phyloP scores from a whole-genome alignment of 1,140 invertebrate species.

The Brachionus plicatilis region DNA sequence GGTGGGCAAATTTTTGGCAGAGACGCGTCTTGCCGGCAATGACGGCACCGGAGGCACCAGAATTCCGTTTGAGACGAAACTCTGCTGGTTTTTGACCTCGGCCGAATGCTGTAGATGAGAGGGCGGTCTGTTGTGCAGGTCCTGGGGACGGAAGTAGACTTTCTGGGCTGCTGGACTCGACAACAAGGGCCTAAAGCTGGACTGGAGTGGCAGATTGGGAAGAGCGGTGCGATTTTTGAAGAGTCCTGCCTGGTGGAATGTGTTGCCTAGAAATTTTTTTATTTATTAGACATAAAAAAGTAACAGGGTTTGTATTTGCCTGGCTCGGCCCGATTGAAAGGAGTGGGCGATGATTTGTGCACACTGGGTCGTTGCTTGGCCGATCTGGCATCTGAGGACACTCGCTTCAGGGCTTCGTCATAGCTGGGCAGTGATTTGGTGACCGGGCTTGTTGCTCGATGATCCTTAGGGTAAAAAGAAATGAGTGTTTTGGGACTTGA shows the following conservation, averaged over 20 bases:
- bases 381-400: background rate
- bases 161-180: background rate
- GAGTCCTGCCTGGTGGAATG: background rate
- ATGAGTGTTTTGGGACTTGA: too few relatives aligned
- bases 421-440: conserved; percentile 15
- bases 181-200: conserved; percentile 1
- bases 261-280: background rate
- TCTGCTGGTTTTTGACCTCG: background rate
- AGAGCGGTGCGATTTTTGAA: background rate
- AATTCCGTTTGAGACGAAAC: background rate
- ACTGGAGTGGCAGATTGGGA: conserved; percentile 24
- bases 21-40: background rate
- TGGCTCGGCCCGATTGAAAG: background rate
- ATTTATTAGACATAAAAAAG: background rate
- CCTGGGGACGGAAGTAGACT: background rate
- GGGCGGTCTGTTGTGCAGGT: background rate
- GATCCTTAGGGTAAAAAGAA: background rate
- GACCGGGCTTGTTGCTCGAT: background rate
- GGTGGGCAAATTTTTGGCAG: background rate
- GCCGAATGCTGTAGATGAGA: background rate
- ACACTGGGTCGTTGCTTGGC: background rate
- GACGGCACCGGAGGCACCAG: background rate
- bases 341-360: background rate
- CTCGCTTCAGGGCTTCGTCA: conserved; percentile 1
- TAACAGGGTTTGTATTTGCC: background rate